Conservation (phyloP, 92 coral and sea anemone species). For the Epizoanthus ramosus region DNA sequence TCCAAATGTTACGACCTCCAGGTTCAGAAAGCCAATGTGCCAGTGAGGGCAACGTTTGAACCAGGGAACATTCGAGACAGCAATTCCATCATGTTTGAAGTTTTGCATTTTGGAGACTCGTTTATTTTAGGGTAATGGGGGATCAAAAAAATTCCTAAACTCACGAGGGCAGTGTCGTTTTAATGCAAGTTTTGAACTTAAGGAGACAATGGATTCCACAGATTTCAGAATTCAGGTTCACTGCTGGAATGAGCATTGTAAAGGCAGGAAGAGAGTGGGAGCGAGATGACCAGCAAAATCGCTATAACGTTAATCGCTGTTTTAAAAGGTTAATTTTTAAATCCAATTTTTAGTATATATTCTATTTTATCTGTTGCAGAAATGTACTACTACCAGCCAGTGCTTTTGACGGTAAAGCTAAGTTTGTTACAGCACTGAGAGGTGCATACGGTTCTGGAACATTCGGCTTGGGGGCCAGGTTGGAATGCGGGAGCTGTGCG, state of each 20-base stretch:
- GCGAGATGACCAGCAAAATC: constrained; percentile 55
- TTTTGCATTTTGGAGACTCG: constrained; percentile 51
- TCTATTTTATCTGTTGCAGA: too few relatives aligned
- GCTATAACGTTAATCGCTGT: constrained; percentile 56
- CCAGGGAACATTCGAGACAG: constrained; percentile 55
- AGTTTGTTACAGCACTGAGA: too few relatives aligned
- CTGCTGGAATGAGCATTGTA: constrained; percentile 52
- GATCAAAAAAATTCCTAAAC: constrained; percentile 54
- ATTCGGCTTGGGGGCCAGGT: too few relatives aligned
- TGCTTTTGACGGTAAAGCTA: too few relatives aligned
- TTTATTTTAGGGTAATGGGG: constrained; percentile 54
- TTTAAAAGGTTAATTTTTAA: too few relatives aligned
- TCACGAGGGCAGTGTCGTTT: constrained; percentile 32
- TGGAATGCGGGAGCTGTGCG: too few relatives aligned
- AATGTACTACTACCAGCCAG: too few relatives aligned
- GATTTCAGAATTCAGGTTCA: constrained; percentile 39
- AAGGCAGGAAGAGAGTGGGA: constrained; percentile 54
- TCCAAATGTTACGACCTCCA: constrained; percentile 28
- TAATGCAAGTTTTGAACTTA: constrained; percentile 6
- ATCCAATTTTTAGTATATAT: too few relatives aligned
- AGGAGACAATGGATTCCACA: constrained; percentile 44
- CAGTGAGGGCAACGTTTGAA: constrained; percentile 41
- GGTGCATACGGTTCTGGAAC: too few relatives aligned
- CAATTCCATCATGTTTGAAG: constrained; percentile 60
- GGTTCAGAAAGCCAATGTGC: constrained; percentile 22